phyloP scores from a whole-genome alignment of 1,140 invertebrate genomes.

The Anastrepha obliqua region DNA sequence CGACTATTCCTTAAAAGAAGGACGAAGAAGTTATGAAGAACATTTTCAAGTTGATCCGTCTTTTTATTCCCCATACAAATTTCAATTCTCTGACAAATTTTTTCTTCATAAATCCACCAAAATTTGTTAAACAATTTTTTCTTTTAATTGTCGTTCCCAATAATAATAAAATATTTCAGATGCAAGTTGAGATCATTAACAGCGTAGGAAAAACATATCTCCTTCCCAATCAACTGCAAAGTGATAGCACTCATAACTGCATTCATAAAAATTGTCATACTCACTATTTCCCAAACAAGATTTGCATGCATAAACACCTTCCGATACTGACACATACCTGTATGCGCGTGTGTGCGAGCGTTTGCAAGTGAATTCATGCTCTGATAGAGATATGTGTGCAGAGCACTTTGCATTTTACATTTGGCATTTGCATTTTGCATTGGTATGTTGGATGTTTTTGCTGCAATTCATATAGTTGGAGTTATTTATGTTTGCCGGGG shows the following conservation, averaged over 20 bases:
- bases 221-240: background rate
- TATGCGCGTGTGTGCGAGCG: background rate
- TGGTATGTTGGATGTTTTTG: background rate
- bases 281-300: background rate
- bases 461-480: background rate
- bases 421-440: slow-evolving; percentile 8
- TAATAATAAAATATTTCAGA: no score
- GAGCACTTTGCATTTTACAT: slow-evolving; percentile 7
- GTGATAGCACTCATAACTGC: background rate
- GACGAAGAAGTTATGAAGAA: no score
- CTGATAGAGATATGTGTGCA: background rate
- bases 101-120: no score
- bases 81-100: no score
- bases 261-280: background rate
- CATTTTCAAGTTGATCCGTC: no score
- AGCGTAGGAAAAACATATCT: no score
- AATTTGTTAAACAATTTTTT: no score
- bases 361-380: background rate
- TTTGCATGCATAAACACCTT: background rate
- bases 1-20: no score
- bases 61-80: no score
- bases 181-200: no score
- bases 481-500: background rate
- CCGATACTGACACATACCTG: background rate
- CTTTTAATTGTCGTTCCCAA: no score